Conservation (phyloP, 2,888 invertebrate genomes). For the Drosophila antonietae region DNA sequence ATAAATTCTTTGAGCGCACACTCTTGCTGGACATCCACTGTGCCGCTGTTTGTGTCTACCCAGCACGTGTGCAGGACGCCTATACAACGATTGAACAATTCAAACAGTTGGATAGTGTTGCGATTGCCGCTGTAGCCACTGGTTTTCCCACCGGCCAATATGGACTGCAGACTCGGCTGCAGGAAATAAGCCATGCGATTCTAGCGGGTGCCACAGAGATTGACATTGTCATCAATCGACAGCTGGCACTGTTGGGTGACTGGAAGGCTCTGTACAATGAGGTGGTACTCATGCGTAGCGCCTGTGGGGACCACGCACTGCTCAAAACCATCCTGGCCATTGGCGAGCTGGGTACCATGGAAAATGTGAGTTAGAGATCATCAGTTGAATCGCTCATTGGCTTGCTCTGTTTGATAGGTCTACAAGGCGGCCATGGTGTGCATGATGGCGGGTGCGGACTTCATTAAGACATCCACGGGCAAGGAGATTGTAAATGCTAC, state of each 20-base stretch:
- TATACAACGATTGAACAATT: slow-evolving; percentile 86
- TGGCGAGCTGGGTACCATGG: slow-evolving; percentile 94
- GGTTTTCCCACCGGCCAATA: slow-evolving; percentile 98
- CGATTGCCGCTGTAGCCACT: slow-evolving; percentile 96
- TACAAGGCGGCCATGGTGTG: slow-evolving; percentile 95
- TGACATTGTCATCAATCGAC: slow-evolving; percentile 97
- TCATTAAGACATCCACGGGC: slow-evolving; percentile 99
- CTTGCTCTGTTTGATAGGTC: slow-evolving; percentile 85
- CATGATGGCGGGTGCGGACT: slow-evolving; percentile 98
- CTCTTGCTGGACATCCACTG: slow-evolving; percentile 86
- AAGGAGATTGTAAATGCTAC: slow-evolving; percentile 98
- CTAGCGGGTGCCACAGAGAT: slow-evolving; percentile 95
- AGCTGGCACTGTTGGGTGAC: slow-evolving; percentile 92
- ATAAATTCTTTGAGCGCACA: slow-evolving; percentile 68
- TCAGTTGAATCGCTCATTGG: background rate
- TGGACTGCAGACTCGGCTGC: slow-evolving; percentile 90
- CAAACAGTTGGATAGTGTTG: slow-evolving; percentile 86
- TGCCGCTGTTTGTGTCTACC: slow-evolving; percentile 98
- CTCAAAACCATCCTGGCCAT: slow-evolving; percentile 97
- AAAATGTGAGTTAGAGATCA: slow-evolving; percentile 87
- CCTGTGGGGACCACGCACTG: slow-evolving; percentile 90
- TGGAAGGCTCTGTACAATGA: slow-evolving; percentile 94
- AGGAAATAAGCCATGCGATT: slow-evolving; percentile 93
- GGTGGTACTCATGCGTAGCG: slow-evolving; percentile 91
- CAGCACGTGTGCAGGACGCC: slow-evolving; percentile 92